A percentile compares a stretch with the other conserved stretches of the same genome.
phyloP scores from a whole-genome alignment of 2,888 invertebrate genomes.

The Stegophylla sp. region DNA sequence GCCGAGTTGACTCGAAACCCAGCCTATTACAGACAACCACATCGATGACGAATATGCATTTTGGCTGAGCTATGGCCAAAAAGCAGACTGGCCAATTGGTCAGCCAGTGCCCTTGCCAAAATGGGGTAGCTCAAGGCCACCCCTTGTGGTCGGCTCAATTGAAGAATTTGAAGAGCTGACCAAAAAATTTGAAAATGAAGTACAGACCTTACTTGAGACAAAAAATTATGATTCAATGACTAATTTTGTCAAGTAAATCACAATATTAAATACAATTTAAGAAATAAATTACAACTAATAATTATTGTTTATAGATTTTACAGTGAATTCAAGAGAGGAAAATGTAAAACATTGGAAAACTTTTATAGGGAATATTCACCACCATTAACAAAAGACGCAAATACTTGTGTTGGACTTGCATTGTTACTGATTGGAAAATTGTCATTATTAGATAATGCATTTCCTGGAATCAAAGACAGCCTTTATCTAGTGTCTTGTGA shows the following conservation, averaged over 20 bases:
- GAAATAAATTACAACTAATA: not conserved
- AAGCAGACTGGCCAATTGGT: conserved; percentile 71
- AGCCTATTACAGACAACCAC: conserved; percentile 38
- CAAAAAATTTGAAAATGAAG: conserved; percentile 78
- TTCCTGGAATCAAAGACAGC: conserved; percentile 70
- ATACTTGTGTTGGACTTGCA: conserved; percentile 89
- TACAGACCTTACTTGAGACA: conserved; percentile 80
- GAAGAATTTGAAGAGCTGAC: conserved; percentile 81
- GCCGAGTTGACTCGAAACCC: conserved; percentile 93
- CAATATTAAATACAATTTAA: not conserved
- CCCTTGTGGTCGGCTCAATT: conserved; percentile 68
- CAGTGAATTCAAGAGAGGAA: conserved; percentile 70
- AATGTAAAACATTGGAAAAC: conserved; percentile 69
- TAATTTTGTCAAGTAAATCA: conserved; percentile 74
- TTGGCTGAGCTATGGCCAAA: conserved; percentile 56
- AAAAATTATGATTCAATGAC: conserved; percentile 90
- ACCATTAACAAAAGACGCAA: conserved; percentile 77
- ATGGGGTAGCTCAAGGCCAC: conserved; percentile 68
- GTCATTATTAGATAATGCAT: conserved; percentile 69
- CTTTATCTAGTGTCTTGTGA: conserved; percentile 85
- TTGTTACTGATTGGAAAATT: conserved; percentile 78
- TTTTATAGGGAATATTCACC: conserved; percentile 81
- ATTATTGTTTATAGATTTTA: conserved; percentile 68
- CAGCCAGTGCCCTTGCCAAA: conserved; percentile 79
- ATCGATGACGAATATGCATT: conserved; percentile 38